These are phyloP conservation scores for Sarcophaga bullata DNA, from an alignment of 1,140 invertebrate species.

Conservation along the genomic window DNA sequence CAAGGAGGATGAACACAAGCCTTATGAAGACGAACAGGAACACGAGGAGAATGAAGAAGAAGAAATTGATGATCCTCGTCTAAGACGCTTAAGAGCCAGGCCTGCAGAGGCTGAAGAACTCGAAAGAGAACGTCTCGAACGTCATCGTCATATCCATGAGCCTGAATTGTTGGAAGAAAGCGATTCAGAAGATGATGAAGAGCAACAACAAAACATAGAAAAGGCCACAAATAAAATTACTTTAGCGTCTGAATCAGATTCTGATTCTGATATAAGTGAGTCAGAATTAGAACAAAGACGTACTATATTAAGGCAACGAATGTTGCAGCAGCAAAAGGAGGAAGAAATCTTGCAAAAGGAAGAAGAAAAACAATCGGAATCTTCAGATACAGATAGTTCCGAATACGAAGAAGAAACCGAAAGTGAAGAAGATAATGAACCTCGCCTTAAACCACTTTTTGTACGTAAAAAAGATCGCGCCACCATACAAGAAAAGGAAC, in stretches of 20 bases:
- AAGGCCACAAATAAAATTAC: slow-evolving; percentile 65
- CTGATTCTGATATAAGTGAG: slow-evolving; percentile 77
- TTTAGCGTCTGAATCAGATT: slow-evolving; percentile 75
- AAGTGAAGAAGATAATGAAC: slow-evolving; percentile 74
- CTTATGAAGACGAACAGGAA: slow-evolving; percentile 45
- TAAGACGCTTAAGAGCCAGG: slow-evolving; percentile 72
- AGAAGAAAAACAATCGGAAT: slow-evolving; percentile 82
- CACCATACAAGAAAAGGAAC: slow-evolving; percentile 94
- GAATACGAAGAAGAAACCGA: slow-evolving; percentile 79
- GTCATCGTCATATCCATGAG: slow-evolving; percentile 75
- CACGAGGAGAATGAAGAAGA: slow-evolving; percentile 54
- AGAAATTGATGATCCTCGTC: slow-evolving; percentile 79
- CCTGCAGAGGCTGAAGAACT: slow-evolving; percentile 69
- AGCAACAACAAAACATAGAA: slow-evolving; percentile 56
- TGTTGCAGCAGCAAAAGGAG: slow-evolving; percentile 76
- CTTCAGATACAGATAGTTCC: slow-evolving; percentile 76
- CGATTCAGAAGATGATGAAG: slow-evolving; percentile 46
- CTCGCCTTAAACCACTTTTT: slow-evolving; percentile 96
- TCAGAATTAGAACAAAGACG: slow-evolving; percentile 85
- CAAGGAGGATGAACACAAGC: slow-evolving; percentile 45
- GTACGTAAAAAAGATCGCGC: slow-evolving; percentile 94
- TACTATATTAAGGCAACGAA: slow-evolving; percentile 74
- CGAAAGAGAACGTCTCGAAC: slow-evolving; percentile 64
- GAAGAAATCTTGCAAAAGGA: slow-evolving; percentile 71
- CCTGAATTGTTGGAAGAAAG: slow-evolving; percentile 77